These are phyloP conservation scores for Leptoteleia sp. DNA, from an alignment of 1,140 invertebrate genomes.

Conservation along the genomic window DNA sequence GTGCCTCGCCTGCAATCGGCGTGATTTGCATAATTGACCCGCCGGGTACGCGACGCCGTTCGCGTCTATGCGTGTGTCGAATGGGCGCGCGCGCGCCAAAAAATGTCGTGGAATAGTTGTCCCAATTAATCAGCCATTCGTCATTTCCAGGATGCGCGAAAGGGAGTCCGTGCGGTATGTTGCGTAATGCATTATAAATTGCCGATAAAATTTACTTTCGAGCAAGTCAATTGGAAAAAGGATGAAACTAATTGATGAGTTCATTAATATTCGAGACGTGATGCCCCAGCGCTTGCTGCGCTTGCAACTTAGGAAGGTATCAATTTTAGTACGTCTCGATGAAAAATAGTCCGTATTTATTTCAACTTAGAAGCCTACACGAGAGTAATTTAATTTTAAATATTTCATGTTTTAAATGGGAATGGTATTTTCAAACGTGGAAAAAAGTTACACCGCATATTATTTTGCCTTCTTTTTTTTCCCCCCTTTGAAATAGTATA, in stretches of 20 bases:
- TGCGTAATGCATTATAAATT: constrained; percentile 38
- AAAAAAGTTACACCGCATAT: too few relatives aligned
- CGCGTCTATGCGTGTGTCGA: constrained; percentile 16
- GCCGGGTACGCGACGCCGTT: constrained; percentile 20
- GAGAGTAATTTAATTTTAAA: too few relatives aligned
- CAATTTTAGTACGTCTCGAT: not conserved
- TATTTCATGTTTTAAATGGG: too few relatives aligned
- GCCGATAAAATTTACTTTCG: constrained; percentile 36
- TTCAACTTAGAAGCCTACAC: not conserved
- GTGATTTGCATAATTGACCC: constrained; percentile 61
- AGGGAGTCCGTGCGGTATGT: constrained; percentile 12
- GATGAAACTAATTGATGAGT: constrained; percentile 36
- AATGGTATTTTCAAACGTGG: too few relatives aligned
- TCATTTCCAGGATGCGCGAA: constrained; percentile 40
- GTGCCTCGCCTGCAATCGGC: constrained; percentile 4
- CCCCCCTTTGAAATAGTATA: too few relatives aligned
- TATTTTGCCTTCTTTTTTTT: too few relatives aligned
- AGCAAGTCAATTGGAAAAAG: constrained; percentile 22
- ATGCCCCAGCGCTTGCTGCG: not conserved
- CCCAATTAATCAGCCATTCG: constrained; percentile 61
- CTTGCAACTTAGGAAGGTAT: constrained; percentile 8
- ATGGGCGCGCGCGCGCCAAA: constrained; percentile 22
- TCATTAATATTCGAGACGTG: constrained; percentile 34
- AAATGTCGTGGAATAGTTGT: constrained; percentile 31
- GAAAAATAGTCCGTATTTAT: constrained; percentile 4